These are phyloP conservation scores for Apotomis turbidana DNA, from an alignment of 2,888 invertebrate genomes.

Conservation along the genomic window DNA sequence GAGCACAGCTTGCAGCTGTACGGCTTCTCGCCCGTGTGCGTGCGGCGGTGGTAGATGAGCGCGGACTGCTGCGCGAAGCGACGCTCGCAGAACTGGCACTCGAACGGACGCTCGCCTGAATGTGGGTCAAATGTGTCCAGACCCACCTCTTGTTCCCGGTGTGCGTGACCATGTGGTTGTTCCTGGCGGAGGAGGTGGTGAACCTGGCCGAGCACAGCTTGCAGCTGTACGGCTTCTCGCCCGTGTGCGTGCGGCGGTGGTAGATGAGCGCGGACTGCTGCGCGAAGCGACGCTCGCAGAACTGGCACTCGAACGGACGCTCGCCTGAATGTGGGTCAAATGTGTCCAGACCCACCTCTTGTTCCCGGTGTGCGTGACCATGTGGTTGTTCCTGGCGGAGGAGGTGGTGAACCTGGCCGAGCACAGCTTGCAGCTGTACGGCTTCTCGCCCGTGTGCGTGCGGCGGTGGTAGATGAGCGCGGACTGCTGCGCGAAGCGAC, in stretches of 20 bases:
- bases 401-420: constrained; percentile 78
- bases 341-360: constrained; percentile 13
- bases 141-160: constrained; percentile 53
- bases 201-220: constrained; percentile 75
- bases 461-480: constrained; percentile 80
- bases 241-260: constrained; percentile 80
- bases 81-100: constrained; percentile 76
- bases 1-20: constrained; percentile 77
- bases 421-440: constrained; percentile 77
- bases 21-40: constrained; percentile 81
- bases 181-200: constrained; percentile 79
- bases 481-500: constrained; percentile 80
- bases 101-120: constrained; percentile 79
- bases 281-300: constrained; percentile 77
- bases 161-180: constrained; percentile 79
- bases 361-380: constrained; percentile 73
- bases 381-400: constrained; percentile 78
- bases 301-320: constrained; percentile 79
- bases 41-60: constrained; percentile 79
- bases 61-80: constrained; percentile 81
- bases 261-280: constrained; percentile 81
- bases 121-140: too few relatives aligned
- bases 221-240: constrained; percentile 80
- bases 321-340: constrained; percentile 60
- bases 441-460: constrained; percentile 82